Conservation (phyloP, 1,140 invertebrate genomes). For the Penaeus japonicus region DNA sequence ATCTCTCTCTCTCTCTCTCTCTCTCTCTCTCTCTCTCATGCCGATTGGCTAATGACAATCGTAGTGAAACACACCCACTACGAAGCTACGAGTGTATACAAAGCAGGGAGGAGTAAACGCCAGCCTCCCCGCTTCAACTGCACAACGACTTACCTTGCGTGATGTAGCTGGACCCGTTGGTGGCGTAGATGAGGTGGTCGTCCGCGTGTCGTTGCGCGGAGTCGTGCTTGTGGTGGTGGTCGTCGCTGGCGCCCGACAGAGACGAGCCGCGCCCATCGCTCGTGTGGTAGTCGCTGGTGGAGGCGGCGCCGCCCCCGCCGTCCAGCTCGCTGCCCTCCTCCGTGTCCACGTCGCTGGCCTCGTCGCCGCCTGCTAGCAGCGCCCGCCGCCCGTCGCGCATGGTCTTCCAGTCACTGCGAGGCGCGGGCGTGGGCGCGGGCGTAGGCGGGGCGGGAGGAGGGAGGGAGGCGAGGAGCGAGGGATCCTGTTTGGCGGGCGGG, state of each 20-base stretch:
- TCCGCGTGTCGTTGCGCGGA: no score
- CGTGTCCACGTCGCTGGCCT: constrained; percentile 2
- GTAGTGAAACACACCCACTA: no score
- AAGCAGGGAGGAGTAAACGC: no score
- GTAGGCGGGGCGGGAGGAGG: background rate
- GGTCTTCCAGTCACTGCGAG: background rate
- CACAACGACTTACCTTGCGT: no score
- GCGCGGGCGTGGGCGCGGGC: background rate
- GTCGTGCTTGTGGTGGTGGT: constrained; percentile 23
- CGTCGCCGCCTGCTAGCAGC: background rate
- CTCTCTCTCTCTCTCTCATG: no score
- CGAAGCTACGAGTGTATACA: no score
- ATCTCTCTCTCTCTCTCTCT: no score
- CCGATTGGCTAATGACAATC: no score
- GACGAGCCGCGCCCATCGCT: constrained; percentile 33
- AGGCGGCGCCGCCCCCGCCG: background rate
- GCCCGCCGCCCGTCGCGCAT: background rate
- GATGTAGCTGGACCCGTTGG: no score
- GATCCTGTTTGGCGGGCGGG: background rate
- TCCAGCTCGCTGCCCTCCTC: background rate
- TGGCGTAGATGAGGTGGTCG: no score
- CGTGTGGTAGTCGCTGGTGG: constrained; percentile 34
- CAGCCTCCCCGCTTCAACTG: no score
- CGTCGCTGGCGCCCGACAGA: background rate
- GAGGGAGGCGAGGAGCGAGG: background rate